Evolutionary conservation across 2,113 vertebrate species (phyloP).

Genomic region (Poeciliopsis prolifica): DNA sequence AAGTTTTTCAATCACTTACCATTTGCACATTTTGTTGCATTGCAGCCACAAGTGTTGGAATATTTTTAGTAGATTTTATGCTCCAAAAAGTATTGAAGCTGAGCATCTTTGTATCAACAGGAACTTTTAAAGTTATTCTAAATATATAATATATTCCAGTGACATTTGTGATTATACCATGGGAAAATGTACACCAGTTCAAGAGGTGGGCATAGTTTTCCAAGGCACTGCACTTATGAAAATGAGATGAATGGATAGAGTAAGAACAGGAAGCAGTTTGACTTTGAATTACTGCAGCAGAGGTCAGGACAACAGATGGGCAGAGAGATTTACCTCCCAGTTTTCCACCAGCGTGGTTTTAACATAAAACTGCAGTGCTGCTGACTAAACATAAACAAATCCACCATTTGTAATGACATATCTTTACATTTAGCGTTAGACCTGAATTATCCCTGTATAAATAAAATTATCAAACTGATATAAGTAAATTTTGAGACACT

Average conservation of each 20-base stretch:
- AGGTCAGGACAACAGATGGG: constrained; percentile 18
- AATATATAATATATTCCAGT: neutral
- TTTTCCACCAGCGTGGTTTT: neutral
- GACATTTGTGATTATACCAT: neutral
- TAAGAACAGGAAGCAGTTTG: neutral
- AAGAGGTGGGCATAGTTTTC: neutral
- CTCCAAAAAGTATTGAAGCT: too few relatives aligned
- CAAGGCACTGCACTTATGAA: neutral
- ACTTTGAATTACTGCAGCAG: neutral
- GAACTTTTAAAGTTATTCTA: too few relatives aligned
- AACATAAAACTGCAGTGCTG: neutral
- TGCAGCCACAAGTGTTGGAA: neutral
- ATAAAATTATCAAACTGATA: neutral
- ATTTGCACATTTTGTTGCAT: neutral
- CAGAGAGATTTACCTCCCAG: neutral
- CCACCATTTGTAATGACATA: neutral
- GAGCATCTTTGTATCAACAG: too few relatives aligned
- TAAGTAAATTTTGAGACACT: neutral
- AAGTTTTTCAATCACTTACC: neutral
- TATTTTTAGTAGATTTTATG: neutral
- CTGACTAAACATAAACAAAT: neutral
- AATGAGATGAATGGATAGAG: neutral
- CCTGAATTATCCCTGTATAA: neutral
- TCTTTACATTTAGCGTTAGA: neutral
- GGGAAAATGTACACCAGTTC: neutral